These are phyloP conservation scores for Saturnia pavonia DNA, from an alignment of 2,888 invertebrate genomes.

Conservation along the genomic window DNA sequence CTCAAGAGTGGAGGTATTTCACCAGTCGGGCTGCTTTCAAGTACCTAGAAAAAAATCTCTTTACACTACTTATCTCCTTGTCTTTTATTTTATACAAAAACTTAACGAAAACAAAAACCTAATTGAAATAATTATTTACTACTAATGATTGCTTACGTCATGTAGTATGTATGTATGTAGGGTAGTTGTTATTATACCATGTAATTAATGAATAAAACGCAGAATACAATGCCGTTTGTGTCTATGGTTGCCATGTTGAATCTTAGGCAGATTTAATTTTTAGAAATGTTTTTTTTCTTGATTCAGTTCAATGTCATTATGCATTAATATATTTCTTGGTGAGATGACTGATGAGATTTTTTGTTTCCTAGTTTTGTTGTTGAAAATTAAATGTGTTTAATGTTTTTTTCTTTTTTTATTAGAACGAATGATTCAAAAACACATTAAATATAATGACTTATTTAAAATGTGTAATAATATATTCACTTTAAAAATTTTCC, in stretches of 20 bases:
- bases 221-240: neutral
- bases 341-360: too few relatives aligned
- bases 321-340: too few relatives aligned
- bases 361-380: too few relatives aligned
- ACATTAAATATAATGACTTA: neutral
- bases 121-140: neutral
- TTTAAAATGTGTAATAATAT: neutral
- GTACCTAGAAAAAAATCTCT: too few relatives aligned
- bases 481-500: conserved; percentile 19
- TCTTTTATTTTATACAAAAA: neutral
- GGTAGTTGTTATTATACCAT: neutral
- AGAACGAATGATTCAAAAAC: neutral
- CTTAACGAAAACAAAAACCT: neutral
- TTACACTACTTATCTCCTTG: neutral
- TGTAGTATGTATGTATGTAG: too few relatives aligned
- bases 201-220: neutral
- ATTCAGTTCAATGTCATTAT: too few relatives aligned
- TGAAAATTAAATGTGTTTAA: neutral
- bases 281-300: neutral
- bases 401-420: neutral
- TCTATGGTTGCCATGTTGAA: neutral
- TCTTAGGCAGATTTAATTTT: neutral
- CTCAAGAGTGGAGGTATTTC: too few relatives aligned
- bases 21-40: too few relatives aligned
- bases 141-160: too few relatives aligned